Evolutionary conservation across 2,888 invertebrate genomes (phyloP).

Genomic region (Habrosyne pyritoides): DNA sequence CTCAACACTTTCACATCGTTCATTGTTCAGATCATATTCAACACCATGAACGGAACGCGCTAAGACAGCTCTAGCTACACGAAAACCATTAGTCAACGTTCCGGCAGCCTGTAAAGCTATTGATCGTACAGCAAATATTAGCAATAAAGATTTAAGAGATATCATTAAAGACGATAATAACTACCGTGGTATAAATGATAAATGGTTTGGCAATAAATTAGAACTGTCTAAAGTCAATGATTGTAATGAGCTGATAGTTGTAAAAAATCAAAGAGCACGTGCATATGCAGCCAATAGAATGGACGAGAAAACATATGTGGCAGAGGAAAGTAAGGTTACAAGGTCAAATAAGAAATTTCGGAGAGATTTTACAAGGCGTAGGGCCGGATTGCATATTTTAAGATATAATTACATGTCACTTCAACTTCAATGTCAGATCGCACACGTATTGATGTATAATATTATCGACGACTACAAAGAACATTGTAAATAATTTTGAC

Average conservation of each 20-base stretch:
- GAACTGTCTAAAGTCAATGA: constrained; percentile 11
- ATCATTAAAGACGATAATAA: constrained; percentile 29
- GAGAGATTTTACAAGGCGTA: constrained; percentile 34
- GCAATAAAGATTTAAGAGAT: constrained; percentile 36
- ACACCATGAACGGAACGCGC: constrained; percentile 28
- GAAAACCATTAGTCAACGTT: constrained; percentile 40
- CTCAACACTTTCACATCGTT: constrained; percentile 47
- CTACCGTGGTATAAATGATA: constrained; percentile 23
- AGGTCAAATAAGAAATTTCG: constrained; percentile 34
- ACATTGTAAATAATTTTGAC: constrained; percentile 17
- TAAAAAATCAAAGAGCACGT: constrained; percentile 16
- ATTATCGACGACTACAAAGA: constrained; percentile 12
- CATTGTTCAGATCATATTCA: constrained; percentile 44
- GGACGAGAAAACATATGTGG: constrained; percentile 15
- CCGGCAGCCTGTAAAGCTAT: constrained; percentile 28
- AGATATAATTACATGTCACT: neutral
- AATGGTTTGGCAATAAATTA: constrained; percentile 26
- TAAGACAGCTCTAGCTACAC: constrained; percentile 23
- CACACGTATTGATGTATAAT: neutral
- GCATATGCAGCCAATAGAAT: constrained; percentile 17
- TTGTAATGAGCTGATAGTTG: constrained; percentile 16
- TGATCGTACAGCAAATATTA: constrained; percentile 42
- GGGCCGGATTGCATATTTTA: constrained; percentile 33
- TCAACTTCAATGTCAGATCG: neutral
- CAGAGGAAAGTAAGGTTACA: constrained; percentile 38